A percentile compares a stretch with the other conserved stretches of the same genome.
Conservation (phyloP, 2,797 vertebrate genomes). For the Rhynchotus rufescens region DNA sequence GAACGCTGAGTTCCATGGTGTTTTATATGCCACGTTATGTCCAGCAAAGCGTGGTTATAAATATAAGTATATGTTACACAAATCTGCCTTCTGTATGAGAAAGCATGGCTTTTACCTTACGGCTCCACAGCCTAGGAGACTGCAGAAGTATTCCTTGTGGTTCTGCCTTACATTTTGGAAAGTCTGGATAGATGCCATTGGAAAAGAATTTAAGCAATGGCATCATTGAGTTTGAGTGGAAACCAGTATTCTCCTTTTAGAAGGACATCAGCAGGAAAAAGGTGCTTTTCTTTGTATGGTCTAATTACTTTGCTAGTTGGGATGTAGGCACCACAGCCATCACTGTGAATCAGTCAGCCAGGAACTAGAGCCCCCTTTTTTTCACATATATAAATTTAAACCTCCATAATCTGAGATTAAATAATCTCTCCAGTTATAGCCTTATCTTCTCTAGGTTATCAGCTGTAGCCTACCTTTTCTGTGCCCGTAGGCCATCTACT, state of each 20-base stretch:
- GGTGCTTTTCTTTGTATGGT: background rate
- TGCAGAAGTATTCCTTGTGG: background rate
- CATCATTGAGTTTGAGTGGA: background rate
- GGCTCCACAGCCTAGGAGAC: background rate
- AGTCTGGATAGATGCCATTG: background rate
- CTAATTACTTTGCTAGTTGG: background rate
- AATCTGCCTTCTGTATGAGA: background rate
- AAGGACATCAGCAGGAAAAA: background rate
- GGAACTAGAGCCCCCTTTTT: background rate
- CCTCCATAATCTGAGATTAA: background rate
- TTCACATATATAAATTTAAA: constrained; percentile 7
- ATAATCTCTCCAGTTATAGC: background rate
- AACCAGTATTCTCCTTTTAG: background rate
- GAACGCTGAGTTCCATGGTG: background rate
- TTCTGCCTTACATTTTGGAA: background rate
- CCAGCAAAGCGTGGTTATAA: background rate
- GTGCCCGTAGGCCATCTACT: background rate
- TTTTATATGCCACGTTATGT: background rate
- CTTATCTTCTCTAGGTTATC: background rate
- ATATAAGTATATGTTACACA: background rate
- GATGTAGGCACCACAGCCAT: background rate
- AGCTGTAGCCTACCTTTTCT: background rate
- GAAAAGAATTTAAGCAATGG: background rate
- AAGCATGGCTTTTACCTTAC: background rate
- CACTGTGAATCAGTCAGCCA: background rate